Evolutionary conservation across 2,113 vertebrate species (phyloP), one percentile per base, ranked within the genome.

Genomic region (Chlorodrepanis virens): DNA sequence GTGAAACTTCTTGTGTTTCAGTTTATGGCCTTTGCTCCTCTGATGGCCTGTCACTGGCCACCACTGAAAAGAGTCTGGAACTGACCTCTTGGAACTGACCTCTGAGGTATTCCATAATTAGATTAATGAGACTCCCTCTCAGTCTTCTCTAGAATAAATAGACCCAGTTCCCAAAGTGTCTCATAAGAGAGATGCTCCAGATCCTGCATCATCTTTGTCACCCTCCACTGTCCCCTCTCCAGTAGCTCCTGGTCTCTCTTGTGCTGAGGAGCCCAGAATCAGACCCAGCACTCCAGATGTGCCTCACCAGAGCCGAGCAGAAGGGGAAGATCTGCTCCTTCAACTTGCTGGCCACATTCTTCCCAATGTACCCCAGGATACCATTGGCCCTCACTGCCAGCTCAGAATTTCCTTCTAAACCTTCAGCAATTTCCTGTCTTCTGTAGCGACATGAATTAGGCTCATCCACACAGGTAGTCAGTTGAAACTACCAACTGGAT

Each of bases 321-420:
- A 82, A 13, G 7, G 15, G 9, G 3, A 47, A 37, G n/a, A 47
- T 83, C 47, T 16, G 9, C 8, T 40, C n/a, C 19, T 29, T 61
- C 0, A 0, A 47, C n/a, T n/a, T 61, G n/a, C 9, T 68, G 24
- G 29, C 25, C 40, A 19, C 17, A 14, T 29, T 69, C 9, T 47
- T 40, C 54, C 40, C 24, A 4, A 39, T 4, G 11, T 12, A 45
- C 4, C 28, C 52, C n/a, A 68, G 20, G 33, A n/a, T 15, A 35
- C 8, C 21, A 29, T 3, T 35, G 35, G 29, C n/a, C 25, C 21
- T 61, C 29, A 6, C 29, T 68, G 61, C 40, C 61, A 61, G n/a
- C 45, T 89, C 61, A 69, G 50, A 70, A 19, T 6, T 75, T 21
- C 17, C 22, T 25, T 44, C 40, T 77, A 67, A 84, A 77, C 33